A percentile compares a stretch with the other conserved stretches of the same genome.
These are phyloP conservation scores for Erpornis zantholeuca DNA, from an alignment of 2,113 vertebrate genomes.

Conservation along the genomic window DNA sequence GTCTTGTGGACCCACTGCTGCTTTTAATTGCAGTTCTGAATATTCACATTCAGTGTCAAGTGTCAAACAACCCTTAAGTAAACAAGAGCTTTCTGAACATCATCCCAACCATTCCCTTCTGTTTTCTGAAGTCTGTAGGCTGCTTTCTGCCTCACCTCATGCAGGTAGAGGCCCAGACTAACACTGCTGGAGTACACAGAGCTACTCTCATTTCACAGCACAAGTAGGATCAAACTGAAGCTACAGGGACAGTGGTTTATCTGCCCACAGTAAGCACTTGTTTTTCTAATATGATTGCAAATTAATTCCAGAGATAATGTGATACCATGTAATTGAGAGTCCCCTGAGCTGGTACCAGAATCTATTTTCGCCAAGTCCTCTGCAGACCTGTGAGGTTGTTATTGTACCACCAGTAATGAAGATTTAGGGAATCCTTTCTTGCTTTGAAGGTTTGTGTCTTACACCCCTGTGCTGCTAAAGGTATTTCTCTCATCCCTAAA, in stretches of 20 bases:
- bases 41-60: background rate
- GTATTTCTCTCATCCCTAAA: background rate
- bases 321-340: background rate
- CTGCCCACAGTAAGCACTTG: background rate
- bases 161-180: background rate
- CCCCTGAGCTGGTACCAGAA: background rate
- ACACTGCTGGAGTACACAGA: background rate
- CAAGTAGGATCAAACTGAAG: background rate
- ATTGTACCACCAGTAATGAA: background rate
- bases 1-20: background rate
- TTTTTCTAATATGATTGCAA: background rate
- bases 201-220: background rate
- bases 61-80: background rate
- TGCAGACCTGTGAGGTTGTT: background rate
- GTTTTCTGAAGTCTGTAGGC: background rate
- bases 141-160: background rate
- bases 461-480: background rate
- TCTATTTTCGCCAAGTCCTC: background rate
- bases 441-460: background rate
- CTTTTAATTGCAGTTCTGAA: background rate
- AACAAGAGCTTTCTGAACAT: background rate
- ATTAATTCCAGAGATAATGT: background rate
- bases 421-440: background rate
- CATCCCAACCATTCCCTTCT: fast-evolving
- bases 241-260: background rate